Conservation (phyloP, 2,888 invertebrate genomes). For the Exephanes ischioxanthus region DNA sequence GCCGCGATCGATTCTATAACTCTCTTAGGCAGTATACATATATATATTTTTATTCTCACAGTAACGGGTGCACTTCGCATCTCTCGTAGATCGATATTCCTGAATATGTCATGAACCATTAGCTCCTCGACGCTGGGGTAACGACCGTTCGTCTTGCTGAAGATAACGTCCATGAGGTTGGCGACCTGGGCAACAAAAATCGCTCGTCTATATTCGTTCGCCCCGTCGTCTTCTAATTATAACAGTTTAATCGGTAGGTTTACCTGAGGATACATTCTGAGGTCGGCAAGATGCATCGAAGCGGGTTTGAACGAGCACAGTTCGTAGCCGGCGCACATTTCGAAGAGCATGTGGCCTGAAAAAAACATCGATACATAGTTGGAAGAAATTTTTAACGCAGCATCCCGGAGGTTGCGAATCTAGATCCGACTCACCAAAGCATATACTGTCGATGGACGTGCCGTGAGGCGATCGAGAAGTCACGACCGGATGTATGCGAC, state of each 20-base stretch:
- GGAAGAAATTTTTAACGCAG: not conserved
- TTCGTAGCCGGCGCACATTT: conserved; percentile 96
- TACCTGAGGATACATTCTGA: conserved; percentile 91
- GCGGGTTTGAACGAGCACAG: conserved; percentile 91
- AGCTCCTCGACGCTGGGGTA: conserved; percentile 93
- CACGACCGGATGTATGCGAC: conserved; percentile 87
- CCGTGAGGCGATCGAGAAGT: conserved; percentile 85
- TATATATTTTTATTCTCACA: conserved; percentile 84
- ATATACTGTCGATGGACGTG: conserved; percentile 88
- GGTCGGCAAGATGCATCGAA: conserved; percentile 90
- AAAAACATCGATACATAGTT: conserved; percentile 60
- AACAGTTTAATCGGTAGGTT: conserved; percentile 25
- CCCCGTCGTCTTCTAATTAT: not conserved
- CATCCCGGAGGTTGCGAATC: not conserved
- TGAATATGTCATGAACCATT: conserved; percentile 93
- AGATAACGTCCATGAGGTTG: conserved; percentile 92
- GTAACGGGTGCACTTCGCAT: conserved; percentile 93
- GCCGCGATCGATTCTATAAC: not conserved
- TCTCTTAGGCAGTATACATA: not conserved
- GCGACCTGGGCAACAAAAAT: conserved; percentile 87
- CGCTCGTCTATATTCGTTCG: conserved; percentile 15
- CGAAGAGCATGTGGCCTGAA: conserved; percentile 92
- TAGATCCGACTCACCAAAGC: conserved; percentile 87
- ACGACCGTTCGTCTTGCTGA: conserved; percentile 89
- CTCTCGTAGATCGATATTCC: conserved; percentile 95